Evolutionary conservation across 2,797 vertebrate species (phyloP).

Genomic region (Takifugu rubripes): DNA sequence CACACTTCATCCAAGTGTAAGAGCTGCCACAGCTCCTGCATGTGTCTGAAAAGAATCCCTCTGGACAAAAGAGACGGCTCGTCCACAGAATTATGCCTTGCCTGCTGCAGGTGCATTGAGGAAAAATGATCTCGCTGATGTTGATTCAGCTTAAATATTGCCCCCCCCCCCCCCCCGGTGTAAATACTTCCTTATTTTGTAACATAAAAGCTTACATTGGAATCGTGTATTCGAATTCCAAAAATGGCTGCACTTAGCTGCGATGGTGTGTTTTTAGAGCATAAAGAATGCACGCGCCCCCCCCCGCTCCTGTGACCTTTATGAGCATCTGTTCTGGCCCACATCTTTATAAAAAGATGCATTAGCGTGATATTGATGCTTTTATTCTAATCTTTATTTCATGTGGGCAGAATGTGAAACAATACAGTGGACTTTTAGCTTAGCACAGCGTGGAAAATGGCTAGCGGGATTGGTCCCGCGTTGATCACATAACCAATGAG

Average conservation of each 20-base stretch:
- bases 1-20: constrained; percentile 42
- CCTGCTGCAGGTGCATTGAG: constrained; percentile 24
- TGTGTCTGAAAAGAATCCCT: constrained; percentile 39
- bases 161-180: too few species aligned
- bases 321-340: constrained; percentile 11
- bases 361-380: not conserved
- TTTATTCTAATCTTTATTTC: too few species aligned
- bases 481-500: constrained; percentile 34
- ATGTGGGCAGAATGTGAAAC: too few species aligned
- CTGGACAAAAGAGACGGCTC: constrained; percentile 58
- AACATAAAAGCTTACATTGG: too few species aligned
- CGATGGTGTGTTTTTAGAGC: not conserved
- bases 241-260: too few species aligned
- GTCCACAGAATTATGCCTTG: constrained; percentile 19
- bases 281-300: not conserved
- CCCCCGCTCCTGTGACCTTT: constrained; percentile 15
- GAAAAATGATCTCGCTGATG: not conserved
- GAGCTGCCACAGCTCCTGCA: constrained; percentile 54
- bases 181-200: too few species aligned
- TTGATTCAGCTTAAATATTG: not conserved
- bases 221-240: too few species aligned
- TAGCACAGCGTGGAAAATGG: not conserved
- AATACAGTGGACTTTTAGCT: not conserved
- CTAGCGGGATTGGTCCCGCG: not conserved
- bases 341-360: constrained; percentile 19